Evolutionary conservation across 2,888 invertebrate genomes (phyloP), one percentile per base, ranked within the genome.

Genomic region (Pediacus dermestoides): DNA sequence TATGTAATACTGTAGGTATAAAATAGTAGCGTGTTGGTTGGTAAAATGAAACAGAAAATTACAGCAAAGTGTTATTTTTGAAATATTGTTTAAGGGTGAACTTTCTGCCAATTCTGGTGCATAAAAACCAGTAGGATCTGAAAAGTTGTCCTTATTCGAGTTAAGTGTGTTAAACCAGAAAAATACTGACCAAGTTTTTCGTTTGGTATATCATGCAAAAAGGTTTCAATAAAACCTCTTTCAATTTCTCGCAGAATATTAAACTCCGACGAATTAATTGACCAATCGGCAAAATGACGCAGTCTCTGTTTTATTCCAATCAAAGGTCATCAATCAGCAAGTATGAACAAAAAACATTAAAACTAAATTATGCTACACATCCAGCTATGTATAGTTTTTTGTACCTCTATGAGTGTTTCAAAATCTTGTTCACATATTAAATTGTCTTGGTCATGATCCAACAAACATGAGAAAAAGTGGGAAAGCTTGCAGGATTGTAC

Each of bases 261-360:
- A 61, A 80, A 84, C 65, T 85, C 84, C 12, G 82, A 76, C 21
- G 82, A 82, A 67, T 82, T 82, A 48, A 72, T 74, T 34, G 83
- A 81, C 85, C 85, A 85, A 64, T 85, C 85, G 28, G 84, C 82
- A 63, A 84, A 85, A 67, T 84, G 82, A 39, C 83, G 78, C 58
- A 85, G 69, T 62, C 74, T 72, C 78, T 78, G 54, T 53, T 45
- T 28, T 44, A 41, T 62, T 58, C 61, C 57, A 51, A 50, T 4
- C 8, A 8, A 18, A 18, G 8, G 4, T 18, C 8, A 18, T 18
- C 8, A 18, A 18, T 8, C 46, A 44, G 53, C 35, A 44, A 63
- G 61, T 60, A 56, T 61, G 57, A 51, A 60, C 58, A 48, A 39
- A 48, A 52, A 48, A n/a, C n/a, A n/a, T n/a, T 30, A 37, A 6